Base-by-base conservation (phyloP, 2,888 invertebrate genomes). In the Acanthosepion pharaonis region DNA sequence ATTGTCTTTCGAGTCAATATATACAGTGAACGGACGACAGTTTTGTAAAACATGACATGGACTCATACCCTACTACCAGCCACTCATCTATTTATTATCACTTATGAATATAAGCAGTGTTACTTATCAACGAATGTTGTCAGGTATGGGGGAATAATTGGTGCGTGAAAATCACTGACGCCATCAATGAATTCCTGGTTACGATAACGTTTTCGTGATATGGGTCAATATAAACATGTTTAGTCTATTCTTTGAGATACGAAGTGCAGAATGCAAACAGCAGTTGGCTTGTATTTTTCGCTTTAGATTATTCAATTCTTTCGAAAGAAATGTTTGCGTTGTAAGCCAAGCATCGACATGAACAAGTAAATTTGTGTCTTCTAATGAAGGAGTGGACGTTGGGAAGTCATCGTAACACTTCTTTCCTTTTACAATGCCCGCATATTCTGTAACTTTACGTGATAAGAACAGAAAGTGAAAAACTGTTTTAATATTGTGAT, bases 221-320 rank as follows among this genome's bases (percentile, higher is more conserved):
- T 78, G 78, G n/a, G 78, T 78, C 78, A 78, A 78, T 78, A 33
- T 78, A 78, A 78, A n/a, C n/a, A n/a, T 78, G 78, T 78, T 78
- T n/a, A 78, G 78, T 78, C 78, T 78, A 78, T 78, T 78, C 78
- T 78, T 18, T 78, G 5, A 78, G 78, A 78, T 78, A 78, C 78
- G 78, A 78, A 78, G n/a, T 78, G 78, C n/a, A 11, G 78, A 78
- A n/a, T 11, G 33, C n/a, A 78, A n/a, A 78, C 78, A 78, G 78
- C 78, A 78, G n/a, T n/a, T n/a, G n/a, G 78, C 15, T 78, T 78
- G 78, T 78, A 33, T 78, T 78, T 33, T 33, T n/a, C 15, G 15
- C n/a, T n/a, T 78, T 11, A n/a, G n/a, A 78, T 78, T 78, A 78
- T 78, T 78, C 78, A 78, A 33, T 78, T 15, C n/a, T 78, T n/a